Evolutionary conservation across 2,113 vertebrate genomes (phyloP).

Genomic region (Sceloporus undulatus): DNA sequence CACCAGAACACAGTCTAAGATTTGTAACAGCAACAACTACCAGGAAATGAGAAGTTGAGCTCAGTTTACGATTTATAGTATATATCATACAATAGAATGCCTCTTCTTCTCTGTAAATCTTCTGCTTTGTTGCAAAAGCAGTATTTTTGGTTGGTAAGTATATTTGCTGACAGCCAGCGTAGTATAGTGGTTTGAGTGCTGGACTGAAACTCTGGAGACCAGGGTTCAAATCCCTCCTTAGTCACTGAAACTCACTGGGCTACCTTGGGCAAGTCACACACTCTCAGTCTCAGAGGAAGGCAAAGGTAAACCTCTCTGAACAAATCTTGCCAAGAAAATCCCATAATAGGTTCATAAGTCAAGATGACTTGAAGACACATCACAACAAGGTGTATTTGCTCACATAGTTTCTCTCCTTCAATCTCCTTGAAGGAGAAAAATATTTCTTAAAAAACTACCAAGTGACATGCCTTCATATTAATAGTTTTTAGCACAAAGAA

Average conservation of each 20-base stretch:
- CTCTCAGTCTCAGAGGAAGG: no score
- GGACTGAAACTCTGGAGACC: no score
- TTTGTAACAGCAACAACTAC: not conserved
- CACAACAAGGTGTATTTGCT: no score
- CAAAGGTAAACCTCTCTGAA: no score
- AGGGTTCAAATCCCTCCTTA: no score
- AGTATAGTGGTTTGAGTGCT: no score
- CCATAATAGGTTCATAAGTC: no score
- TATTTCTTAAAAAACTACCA: not conserved
- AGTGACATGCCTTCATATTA: not conserved
- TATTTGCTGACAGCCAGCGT: not conserved
- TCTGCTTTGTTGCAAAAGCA: not conserved
- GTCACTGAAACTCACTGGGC: no score
- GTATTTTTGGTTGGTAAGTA: not conserved
- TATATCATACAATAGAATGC: not conserved
- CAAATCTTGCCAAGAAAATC: no score
- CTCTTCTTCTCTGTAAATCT: not conserved
- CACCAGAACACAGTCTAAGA: not conserved
- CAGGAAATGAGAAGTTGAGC: not conserved
- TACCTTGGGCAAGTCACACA: no score
- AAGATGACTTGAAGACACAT: no score
- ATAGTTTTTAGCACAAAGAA: not conserved
- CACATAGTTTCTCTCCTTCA: not conserved
- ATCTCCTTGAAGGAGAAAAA: not conserved
- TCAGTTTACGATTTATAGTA: not conserved